Evolutionary conservation across 1,140 invertebrate species (phyloP).

Genomic region (Drosophila bifasciata): DNA sequence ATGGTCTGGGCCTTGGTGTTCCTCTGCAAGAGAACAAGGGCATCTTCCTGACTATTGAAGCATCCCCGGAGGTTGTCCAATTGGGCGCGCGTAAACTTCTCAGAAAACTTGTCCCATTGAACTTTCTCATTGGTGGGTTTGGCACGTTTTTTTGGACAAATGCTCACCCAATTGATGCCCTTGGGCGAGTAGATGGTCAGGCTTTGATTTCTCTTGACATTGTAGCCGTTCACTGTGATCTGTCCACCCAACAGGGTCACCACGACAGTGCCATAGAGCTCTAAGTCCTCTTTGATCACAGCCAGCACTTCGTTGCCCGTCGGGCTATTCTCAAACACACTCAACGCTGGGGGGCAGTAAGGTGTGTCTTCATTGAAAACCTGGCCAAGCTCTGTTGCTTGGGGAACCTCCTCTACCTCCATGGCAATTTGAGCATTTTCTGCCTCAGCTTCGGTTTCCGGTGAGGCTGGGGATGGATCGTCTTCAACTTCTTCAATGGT

Average conservation of each 20-base stretch:
- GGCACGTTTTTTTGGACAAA: constrained; percentile 33
- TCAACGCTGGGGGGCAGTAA: constrained; percentile 14
- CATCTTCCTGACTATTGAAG: constrained; percentile 57
- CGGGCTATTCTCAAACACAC: constrained; percentile 59
- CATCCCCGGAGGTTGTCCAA: constrained; percentile 48
- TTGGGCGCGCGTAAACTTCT: constrained; percentile 55
- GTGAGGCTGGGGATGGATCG: too few species aligned
- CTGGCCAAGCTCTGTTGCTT: background rate
- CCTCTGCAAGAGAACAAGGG: constrained; percentile 68
- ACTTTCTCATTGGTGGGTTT: constrained; percentile 13
- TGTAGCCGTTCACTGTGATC: constrained; percentile 54
- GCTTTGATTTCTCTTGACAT: background rate
- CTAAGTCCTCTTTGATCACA: constrained; percentile 54
- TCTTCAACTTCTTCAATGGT: too few species aligned
- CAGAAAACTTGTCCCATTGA: constrained; percentile 28
- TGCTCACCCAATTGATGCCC: constrained; percentile 50
- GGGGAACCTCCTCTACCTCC: background rate
- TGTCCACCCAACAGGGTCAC: constrained; percentile 50
- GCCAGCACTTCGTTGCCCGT: constrained; percentile 58
- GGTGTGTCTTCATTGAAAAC: constrained; percentile 8
- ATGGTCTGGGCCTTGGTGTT: constrained; percentile 51
- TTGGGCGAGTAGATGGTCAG: constrained; percentile 59
- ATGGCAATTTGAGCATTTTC: background rate
- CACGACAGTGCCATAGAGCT: constrained; percentile 56
- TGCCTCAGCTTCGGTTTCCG: too few species aligned